Conservation (phyloP, 2,797 vertebrate genomes). For the Manis pentadactyla region DNA sequence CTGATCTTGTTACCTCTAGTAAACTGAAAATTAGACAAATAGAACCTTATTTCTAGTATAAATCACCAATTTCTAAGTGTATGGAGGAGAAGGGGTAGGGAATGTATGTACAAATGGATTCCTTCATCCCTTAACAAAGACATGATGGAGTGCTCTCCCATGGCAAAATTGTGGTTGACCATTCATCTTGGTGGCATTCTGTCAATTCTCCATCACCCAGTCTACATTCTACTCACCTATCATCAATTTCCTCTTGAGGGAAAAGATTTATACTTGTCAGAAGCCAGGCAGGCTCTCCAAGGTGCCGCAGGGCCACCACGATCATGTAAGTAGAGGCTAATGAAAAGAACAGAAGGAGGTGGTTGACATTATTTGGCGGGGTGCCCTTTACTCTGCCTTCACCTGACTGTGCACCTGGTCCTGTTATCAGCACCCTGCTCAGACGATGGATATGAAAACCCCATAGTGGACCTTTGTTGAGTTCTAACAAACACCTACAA, state of each 20-base stretch:
- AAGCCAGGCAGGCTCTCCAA: slow-evolving; percentile 1
- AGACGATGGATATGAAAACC: background rate
- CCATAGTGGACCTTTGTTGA: background rate
- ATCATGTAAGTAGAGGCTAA: background rate
- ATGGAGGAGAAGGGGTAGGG: background rate
- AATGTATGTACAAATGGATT: slow-evolving; percentile 51
- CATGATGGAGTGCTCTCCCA: slow-evolving; percentile 68
- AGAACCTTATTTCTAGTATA: background rate
- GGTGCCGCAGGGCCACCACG: background rate
- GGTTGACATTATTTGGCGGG: background rate
- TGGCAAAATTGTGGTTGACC: slow-evolving; percentile 64
- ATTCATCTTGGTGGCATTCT: slow-evolving; percentile 68
- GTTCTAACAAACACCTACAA: background rate
- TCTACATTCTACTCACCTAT: slow-evolving; percentile 42
- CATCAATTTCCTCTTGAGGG: slow-evolving; percentile 66
- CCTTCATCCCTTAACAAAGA: slow-evolving; percentile 67
- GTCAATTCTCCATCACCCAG: slow-evolving; percentile 67
- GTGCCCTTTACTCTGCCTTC: background rate
- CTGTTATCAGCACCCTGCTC: background rate
- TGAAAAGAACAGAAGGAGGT: background rate
- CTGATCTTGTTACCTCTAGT: background rate
- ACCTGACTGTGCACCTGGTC: background rate
- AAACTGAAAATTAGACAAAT: slow-evolving; percentile 48
- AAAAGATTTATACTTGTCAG: slow-evolving; percentile 69
- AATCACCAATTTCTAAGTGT: background rate